Evolutionary conservation across 2,888 invertebrate genomes (phyloP).

Genomic region (Prostheceraeus crozeri): DNA sequence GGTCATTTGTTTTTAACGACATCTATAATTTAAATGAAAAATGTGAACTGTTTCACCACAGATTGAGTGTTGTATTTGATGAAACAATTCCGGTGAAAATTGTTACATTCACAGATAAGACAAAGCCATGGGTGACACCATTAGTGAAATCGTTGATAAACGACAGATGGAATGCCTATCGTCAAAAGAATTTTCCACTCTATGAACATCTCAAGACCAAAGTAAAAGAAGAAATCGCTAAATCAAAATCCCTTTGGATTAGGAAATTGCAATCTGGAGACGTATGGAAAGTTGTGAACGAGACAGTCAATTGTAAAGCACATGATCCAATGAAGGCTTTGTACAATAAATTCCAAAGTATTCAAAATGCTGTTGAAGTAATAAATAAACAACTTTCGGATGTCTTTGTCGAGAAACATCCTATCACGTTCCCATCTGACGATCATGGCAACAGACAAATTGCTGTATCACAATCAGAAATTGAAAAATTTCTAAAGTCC

Average conservation of each 20-base stretch:
- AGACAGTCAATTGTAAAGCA: too few species aligned
- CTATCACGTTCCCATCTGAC: too few species aligned
- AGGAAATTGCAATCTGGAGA: constrained; percentile 11
- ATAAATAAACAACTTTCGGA: too few species aligned
- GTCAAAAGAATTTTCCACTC: constrained; percentile 8
- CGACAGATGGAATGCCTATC: constrained; percentile 4
- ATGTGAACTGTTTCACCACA: constrained; percentile 6
- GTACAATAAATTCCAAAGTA: too few species aligned
- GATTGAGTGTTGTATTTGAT: background rate
- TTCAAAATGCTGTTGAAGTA: too few species aligned
- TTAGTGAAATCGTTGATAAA: constrained; percentile 15
- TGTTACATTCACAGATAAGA: constrained; percentile 1
- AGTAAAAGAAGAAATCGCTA: constrained; percentile 6
- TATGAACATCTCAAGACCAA: constrained; percentile 8
- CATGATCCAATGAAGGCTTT: too few species aligned
- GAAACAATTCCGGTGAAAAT: background rate
- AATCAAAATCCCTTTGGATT: constrained; percentile 7
- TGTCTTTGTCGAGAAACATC: too few species aligned
- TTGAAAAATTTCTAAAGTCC: too few species aligned
- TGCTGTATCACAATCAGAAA: too few species aligned
- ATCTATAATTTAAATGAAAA: constrained; percentile 23
- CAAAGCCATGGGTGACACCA: constrained; percentile 1
- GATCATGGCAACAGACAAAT: too few species aligned
- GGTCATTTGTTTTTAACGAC: too few species aligned
- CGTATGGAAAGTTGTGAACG: too few species aligned